These are phyloP conservation scores for Leucania comma DNA, from an alignment of 2,888 invertebrate species.

Conservation along the genomic window DNA sequence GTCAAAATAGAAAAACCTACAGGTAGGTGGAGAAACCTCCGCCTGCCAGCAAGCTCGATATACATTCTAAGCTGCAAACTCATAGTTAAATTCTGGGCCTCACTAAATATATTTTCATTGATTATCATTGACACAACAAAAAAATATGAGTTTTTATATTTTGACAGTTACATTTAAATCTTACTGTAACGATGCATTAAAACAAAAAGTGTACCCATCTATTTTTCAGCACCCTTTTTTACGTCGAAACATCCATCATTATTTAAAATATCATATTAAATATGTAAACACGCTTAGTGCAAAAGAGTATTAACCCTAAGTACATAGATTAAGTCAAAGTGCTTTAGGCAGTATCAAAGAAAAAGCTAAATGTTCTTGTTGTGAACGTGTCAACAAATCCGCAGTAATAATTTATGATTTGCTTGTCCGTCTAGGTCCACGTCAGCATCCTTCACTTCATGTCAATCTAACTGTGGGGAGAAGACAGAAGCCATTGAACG, in stretches of 20 bases:
- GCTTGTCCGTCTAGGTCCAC: conserved; percentile 76
- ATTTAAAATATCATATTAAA: conserved; percentile 6
- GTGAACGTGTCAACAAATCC: conserved; percentile 13
- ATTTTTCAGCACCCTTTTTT: not conserved
- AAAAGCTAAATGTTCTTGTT: conserved; percentile 13
- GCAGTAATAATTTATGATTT: conserved; percentile 40
- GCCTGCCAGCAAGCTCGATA: no score
- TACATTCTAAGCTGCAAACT: not conserved
- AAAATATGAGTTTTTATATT: no score
- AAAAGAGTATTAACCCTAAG: conserved; percentile 7
- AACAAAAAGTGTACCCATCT: not conserved
- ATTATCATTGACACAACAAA: not conserved
- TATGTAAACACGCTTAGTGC: conserved; percentile 11
- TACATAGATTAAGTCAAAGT: conserved; percentile 16
- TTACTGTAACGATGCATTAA: not conserved
- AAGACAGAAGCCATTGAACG: conserved; percentile 82
- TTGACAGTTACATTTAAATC: not conserved
- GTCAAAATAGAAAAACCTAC: not conserved
- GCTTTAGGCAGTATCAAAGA: conserved; percentile 6
- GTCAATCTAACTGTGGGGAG: conserved; percentile 80
- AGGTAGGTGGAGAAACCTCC: not conserved
- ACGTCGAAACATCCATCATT: not conserved
- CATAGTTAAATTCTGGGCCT: not conserved
- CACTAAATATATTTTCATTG: not conserved
- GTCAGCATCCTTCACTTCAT: conserved; percentile 81